Conservation (phyloP, 2,888 invertebrate species). For the Herminia tarsipennalis region DNA sequence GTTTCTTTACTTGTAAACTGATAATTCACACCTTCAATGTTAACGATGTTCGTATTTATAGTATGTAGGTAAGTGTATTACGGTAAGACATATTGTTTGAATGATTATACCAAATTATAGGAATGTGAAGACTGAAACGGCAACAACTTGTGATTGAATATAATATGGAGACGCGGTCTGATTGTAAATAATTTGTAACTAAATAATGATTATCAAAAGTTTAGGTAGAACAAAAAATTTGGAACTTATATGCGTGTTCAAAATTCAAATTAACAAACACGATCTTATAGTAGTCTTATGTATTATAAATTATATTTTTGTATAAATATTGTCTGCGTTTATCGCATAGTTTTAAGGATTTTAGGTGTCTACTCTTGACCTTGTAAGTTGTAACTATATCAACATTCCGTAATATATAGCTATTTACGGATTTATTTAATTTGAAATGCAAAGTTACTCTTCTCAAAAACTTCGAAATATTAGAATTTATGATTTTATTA, state of each 20-base stretch:
- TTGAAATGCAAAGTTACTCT: slow-evolving; percentile 14
- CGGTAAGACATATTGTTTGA: slow-evolving; percentile 28
- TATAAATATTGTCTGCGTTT: slow-evolving; percentile 75
- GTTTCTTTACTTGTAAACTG: slow-evolving; percentile 14
- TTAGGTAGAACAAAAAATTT: slow-evolving; percentile 55
- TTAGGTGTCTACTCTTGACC: slow-evolving; percentile 38
- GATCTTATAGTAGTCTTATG: slow-evolving; percentile 55
- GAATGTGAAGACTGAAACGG: slow-evolving; percentile 79
- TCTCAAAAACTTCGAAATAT: slow-evolving; percentile 26
- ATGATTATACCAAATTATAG: slow-evolving; percentile 45
- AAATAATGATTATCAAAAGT: slow-evolving; percentile 48
- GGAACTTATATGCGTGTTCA: slow-evolving; percentile 70
- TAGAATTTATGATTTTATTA: slow-evolving; percentile 33
- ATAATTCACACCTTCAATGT: slow-evolving; percentile 32
- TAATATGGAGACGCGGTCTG: slow-evolving; percentile 63
- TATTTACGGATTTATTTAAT: slow-evolving; percentile 14
- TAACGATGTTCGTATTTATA: slow-evolving; percentile 29
- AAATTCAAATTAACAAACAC: slow-evolving; percentile 61
- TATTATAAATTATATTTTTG: slow-evolving; percentile 79
- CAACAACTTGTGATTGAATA: slow-evolving; percentile 77
- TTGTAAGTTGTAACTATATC: slow-evolving; percentile 37
- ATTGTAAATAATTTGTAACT: slow-evolving; percentile 66
- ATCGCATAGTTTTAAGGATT: slow-evolving; percentile 64
- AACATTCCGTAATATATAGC: slow-evolving; percentile 46
- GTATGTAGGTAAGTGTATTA: slow-evolving; percentile 39